phyloP scores from a whole-genome alignment of 1,140 invertebrate species.

The Parasteatoda tepidariorum region DNA sequence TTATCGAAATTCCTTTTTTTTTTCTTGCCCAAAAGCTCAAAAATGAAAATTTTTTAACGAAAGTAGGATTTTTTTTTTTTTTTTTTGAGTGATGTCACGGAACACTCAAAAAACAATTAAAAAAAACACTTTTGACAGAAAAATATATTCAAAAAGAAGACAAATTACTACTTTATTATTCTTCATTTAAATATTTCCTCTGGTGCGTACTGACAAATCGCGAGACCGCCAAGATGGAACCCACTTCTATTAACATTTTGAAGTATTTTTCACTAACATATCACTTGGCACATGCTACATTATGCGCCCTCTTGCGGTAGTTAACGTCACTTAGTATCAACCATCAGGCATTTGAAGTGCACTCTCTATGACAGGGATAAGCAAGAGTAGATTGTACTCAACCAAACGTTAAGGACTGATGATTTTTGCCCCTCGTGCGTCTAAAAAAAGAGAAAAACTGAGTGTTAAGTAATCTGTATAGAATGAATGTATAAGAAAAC shows the following conservation, averaged over 20 bases:
- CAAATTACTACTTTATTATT: no score
- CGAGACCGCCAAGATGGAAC: no score
- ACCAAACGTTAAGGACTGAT: conserved; percentile 38
- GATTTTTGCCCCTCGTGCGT: neutral
- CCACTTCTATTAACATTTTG: neutral
- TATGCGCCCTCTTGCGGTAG: conserved; percentile 23
- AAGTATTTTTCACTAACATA: neutral
- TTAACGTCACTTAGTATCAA: conserved; percentile 57
- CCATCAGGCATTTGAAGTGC: conserved; percentile 12
- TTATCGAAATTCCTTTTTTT: no score
- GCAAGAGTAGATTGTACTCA: neutral
- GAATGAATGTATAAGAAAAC: neutral
- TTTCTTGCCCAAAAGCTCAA: no score
- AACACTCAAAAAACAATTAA: no score
- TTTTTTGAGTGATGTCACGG: no score
- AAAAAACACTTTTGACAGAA: no score
- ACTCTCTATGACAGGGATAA: neutral
- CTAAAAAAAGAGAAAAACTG: neutral
- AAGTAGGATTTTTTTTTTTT: no score
- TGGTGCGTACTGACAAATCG: no score
- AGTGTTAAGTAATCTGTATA: conserved; percentile 23
- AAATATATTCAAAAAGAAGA: no score
- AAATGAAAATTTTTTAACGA: no score
- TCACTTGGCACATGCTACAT: conserved; percentile 52
- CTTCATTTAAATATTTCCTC: no score